These are phyloP conservation scores for Sinopyrophorus schimmeli DNA, from an alignment of 2,888 invertebrate species.

Conservation along the genomic window DNA sequence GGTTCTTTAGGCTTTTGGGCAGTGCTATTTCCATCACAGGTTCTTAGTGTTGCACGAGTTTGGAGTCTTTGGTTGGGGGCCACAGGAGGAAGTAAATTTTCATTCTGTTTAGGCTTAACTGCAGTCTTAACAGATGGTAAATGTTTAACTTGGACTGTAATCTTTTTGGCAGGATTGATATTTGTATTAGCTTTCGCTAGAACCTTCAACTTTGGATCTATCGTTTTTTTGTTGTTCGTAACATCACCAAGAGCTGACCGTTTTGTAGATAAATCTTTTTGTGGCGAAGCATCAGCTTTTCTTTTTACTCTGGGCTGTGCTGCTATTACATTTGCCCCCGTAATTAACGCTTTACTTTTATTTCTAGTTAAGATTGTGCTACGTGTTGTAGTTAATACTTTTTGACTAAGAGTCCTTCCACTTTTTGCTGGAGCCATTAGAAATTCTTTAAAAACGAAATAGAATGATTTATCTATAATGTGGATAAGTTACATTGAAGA, in stretches of 20 bases:
- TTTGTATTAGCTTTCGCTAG: constrained; percentile 43
- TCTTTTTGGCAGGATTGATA: constrained; percentile 58
- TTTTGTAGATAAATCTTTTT: constrained; percentile 74
- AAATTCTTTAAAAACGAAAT: neutral
- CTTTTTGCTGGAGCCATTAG: constrained; percentile 68
- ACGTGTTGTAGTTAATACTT: constrained; percentile 52
- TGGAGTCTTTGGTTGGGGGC: constrained; percentile 46
- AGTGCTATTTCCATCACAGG: constrained; percentile 46
- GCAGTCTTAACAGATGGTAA: constrained; percentile 50
- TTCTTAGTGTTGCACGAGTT: constrained; percentile 48
- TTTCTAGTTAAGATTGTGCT: constrained; percentile 64
- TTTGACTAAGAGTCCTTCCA: constrained; percentile 55
- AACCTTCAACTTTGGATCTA: constrained; percentile 39
- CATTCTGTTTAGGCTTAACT: constrained; percentile 51
- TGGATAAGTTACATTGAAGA: neutral
- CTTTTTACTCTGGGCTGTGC: constrained; percentile 65
- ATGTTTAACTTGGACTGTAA: constrained; percentile 50
- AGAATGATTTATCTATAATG: neutral
- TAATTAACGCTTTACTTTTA: constrained; percentile 40
- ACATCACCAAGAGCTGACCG: constrained; percentile 86
- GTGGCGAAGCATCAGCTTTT: constrained; percentile 79
- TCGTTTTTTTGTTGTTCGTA: constrained; percentile 68
- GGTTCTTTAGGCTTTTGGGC: constrained; percentile 50
- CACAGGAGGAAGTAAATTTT: constrained; percentile 49
- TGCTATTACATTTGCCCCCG: constrained; percentile 29